These are phyloP conservation scores for Pangasianodon gigas DNA, from an alignment of 2,113 vertebrate genomes.

Conservation along the genomic window DNA sequence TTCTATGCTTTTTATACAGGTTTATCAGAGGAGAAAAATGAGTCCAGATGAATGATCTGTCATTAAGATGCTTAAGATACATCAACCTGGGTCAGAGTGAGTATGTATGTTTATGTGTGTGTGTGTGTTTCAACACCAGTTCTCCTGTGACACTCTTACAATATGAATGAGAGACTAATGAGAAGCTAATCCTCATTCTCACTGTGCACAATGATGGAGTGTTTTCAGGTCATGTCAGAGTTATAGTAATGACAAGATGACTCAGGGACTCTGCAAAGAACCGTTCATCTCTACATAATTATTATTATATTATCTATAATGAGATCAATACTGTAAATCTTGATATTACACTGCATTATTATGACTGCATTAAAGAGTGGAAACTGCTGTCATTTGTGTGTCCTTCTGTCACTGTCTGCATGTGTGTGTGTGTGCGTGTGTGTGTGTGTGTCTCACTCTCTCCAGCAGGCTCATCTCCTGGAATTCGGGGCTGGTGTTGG, in stretches of 20 bases:
- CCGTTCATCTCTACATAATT: neutral
- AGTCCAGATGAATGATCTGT: neutral
- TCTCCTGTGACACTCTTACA: slow-evolving; percentile 25
- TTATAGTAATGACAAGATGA: neutral
- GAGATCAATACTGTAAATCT: neutral
- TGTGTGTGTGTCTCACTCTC: slow-evolving; percentile 77
- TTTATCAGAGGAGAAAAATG: neutral
- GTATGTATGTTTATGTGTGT: neutral
- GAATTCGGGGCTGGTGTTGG: slow-evolving; percentile 96
- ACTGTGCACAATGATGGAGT: neutral
- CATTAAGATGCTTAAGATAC: neutral
- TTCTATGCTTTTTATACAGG: neutral
- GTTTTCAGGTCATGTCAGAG: neutral
- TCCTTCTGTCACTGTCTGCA: neutral
- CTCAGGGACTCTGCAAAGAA: neutral
- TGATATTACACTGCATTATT: neutral
- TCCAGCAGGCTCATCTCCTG: slow-evolving; percentile 97
- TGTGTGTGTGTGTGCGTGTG: neutral
- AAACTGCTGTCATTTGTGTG: neutral
- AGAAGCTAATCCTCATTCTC: slow-evolving; percentile 2
- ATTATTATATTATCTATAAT: neutral
- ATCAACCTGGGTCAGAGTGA: neutral
- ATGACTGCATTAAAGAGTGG: neutral
- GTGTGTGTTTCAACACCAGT: neutral
- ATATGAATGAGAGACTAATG: slow-evolving; percentile 12